Conservation (phyloP, 1,140 invertebrate species). For the Kradibia gibbosae region DNA sequence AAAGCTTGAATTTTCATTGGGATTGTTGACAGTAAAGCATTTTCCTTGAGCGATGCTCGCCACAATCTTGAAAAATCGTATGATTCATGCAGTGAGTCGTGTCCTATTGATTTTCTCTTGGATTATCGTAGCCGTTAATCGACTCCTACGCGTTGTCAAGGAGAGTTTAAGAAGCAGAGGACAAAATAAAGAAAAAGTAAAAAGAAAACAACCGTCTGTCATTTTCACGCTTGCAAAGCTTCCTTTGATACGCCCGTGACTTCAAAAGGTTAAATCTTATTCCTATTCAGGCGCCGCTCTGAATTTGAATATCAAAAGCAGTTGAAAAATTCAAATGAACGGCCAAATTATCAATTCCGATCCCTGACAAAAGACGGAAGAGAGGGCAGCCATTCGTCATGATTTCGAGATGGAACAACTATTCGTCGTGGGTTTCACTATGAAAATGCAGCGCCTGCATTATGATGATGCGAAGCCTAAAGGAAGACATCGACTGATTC, state of each 20-base stretch:
- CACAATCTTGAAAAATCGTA: background rate
- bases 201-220: too few species aligned
- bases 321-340: background rate
- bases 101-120: background rate
- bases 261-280: background rate
- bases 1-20: background rate
- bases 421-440: background rate
- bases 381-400: background rate
- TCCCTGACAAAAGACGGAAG: background rate
- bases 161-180: background rate
- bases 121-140: background rate
- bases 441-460: background rate
- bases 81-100: background rate
- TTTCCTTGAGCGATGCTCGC: background rate
- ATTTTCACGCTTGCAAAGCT: background rate
- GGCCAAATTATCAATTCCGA: background rate
- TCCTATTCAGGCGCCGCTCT: background rate
- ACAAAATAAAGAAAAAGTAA: too few species aligned
- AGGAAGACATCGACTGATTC: background rate
- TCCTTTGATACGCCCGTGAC: background rate
- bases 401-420: background rate
- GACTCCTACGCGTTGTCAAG: background rate
- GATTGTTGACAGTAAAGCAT: too few species aligned
- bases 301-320: slow-evolving; percentile 22
- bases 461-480: too few species aligned